Conservation (phyloP, 2,113 vertebrate genomes). For the Coptodon rendalli region DNA sequence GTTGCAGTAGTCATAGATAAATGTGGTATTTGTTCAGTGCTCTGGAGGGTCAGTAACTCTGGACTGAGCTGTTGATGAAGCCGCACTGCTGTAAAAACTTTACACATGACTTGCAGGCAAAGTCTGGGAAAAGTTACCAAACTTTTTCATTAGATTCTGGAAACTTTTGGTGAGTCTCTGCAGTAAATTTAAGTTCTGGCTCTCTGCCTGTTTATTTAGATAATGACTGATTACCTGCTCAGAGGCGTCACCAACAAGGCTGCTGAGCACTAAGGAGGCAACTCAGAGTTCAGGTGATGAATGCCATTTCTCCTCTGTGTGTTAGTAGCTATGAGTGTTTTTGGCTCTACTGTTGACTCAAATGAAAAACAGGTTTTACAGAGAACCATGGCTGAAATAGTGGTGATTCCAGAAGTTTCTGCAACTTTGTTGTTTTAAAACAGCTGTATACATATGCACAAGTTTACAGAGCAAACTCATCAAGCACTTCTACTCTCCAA, state of each 20-base stretch:
- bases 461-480: not conserved
- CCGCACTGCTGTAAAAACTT: not conserved
- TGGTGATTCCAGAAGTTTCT: not conserved
- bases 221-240: not conserved
- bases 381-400: accelerated
- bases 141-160: not conserved
- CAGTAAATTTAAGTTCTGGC: not conserved
- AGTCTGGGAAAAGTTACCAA: not conserved
- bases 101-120: not conserved
- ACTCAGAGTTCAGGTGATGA: not conserved
- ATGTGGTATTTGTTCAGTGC: not conserved
- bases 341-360: not conserved
- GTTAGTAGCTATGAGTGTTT: not conserved
- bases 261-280: not conserved
- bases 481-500: not conserved
- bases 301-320: not conserved
- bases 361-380: not conserved
- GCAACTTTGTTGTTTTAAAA: not conserved
- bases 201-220: not conserved
- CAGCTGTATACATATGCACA: not conserved
- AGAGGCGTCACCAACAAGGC: not conserved
- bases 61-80: not conserved
- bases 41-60: not conserved
- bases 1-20: not conserved
- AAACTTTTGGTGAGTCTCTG: not conserved